Base-by-base conservation (phyloP, 2,113 vertebrate species). In the Ophiodon elongatus region DNA sequence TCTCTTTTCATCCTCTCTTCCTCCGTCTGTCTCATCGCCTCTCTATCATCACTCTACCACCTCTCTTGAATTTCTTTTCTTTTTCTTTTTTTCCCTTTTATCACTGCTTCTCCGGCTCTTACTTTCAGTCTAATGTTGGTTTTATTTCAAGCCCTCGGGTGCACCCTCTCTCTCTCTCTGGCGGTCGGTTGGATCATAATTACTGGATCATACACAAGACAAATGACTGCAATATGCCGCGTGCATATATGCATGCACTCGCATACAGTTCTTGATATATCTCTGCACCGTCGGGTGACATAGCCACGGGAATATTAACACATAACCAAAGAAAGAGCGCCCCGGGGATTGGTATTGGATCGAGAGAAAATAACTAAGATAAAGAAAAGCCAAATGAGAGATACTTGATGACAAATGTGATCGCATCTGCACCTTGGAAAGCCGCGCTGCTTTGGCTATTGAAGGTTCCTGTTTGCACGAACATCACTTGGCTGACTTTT, bases 161-260 rank as follows among this genome's bases (percentile, higher is more conserved):
- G 52, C 31, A 2, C 1, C 2, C 37, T 37, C n/a, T 37, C 56
- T 31, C 17, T 25, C 63, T 43, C 37, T 5, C 23, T 14, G 10
- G 4, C 39, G 41, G 65, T 72, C 50, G 1, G 0, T 37, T 43
- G 70, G 70, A 74, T 59, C 59, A 37, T 76, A 39, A 78, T 78
- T n/a, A 64, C 37, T 15, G 72, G 19, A 50, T 71, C 77, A 71
- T 31, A 64, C 66, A 57, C 15, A 66, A 65, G 83, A 85, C 59
- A 21, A 66, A 85, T 41, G 59, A 59, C 50, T 76, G 57, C 77
- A 85, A 85, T 76, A 75, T 80, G 37, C 65, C 10, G 57, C 31
- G 4, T 59, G 66, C 50, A 71, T 50, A 27, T 57, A 47, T 75
- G 64, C 57, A 75, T 13, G 5, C 57, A 23, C 9, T 39, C 41